These are phyloP conservation scores for Urophycis tenuis DNA, from an alignment of 2,797 vertebrate genomes.

Conservation along the genomic window DNA sequence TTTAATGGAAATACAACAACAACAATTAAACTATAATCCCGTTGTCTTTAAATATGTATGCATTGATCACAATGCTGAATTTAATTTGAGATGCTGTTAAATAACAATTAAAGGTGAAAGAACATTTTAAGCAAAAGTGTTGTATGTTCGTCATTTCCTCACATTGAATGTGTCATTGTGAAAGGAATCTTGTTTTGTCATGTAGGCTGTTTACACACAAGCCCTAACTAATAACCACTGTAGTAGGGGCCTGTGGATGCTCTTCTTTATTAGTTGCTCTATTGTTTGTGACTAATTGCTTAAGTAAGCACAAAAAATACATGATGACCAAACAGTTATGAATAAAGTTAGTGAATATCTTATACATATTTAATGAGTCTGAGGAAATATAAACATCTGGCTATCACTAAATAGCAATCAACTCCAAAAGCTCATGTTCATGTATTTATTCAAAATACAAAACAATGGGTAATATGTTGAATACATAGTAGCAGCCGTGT, in stretches of 20 bases:
- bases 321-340: conserved; percentile 5
- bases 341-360: neutral
- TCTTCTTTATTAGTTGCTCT: conserved; percentile 18
- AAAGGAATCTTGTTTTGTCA: neutral
- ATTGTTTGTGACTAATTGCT: conserved; percentile 23
- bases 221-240: neutral
- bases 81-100: neutral
- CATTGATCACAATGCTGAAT: neutral
- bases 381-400: neutral
- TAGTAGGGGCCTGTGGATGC: neutral
- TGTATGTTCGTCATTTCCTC: neutral
- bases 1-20: neutral
- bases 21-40: neutral
- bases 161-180: neutral
- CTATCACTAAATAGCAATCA: neutral
- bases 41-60: neutral
- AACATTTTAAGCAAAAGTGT: neutral
- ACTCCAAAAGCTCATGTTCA: neutral
- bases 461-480: neutral
- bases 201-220: neutral
- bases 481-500: neutral
- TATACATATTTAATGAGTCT: neutral
- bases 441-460: neutral
- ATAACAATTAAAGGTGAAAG: neutral
- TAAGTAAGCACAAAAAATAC: conserved; percentile 22